Evolutionary conservation across 2,888 invertebrate species (phyloP).

Genomic region (Yponomeuta malinellus): DNA sequence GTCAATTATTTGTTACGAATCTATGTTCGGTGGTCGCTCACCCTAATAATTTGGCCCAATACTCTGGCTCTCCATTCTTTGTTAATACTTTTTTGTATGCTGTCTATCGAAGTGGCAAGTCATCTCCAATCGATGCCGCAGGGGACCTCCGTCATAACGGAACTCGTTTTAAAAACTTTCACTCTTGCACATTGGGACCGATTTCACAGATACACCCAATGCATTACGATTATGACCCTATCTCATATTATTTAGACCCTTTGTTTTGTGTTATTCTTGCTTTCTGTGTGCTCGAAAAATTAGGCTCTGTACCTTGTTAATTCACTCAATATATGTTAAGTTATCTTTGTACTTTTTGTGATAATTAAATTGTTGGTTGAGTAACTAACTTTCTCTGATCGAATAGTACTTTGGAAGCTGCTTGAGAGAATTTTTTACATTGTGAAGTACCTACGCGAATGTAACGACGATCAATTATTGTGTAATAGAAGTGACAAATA

Average conservation of each 20-base stretch:
- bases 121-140: not conserved
- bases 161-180: slow-evolving; percentile 1
- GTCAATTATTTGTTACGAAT: not conserved
- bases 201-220: not conserved
- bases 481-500: no score
- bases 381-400: not conserved
- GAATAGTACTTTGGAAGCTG: no score
- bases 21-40: not conserved
- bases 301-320: not conserved
- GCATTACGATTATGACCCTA: not conserved
- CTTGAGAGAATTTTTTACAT: no score
- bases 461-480: no score
- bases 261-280: not conserved
- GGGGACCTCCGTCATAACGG: not conserved
- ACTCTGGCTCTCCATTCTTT: not conserved
- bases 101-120: slow-evolving; percentile 1
- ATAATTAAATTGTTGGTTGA: not conserved
- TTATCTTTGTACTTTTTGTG: no score
- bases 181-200: not conserved
- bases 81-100: not conserved
- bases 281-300: not conserved
- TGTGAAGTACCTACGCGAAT: no score
- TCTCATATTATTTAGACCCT: not conserved
- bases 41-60: not conserved
- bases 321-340: no score